A percentile compares a stretch with the other conserved stretches of the same genome.
phyloP scores from a whole-genome alignment of 2,113 vertebrate genomes.

The Phocoena phocoena region DNA sequence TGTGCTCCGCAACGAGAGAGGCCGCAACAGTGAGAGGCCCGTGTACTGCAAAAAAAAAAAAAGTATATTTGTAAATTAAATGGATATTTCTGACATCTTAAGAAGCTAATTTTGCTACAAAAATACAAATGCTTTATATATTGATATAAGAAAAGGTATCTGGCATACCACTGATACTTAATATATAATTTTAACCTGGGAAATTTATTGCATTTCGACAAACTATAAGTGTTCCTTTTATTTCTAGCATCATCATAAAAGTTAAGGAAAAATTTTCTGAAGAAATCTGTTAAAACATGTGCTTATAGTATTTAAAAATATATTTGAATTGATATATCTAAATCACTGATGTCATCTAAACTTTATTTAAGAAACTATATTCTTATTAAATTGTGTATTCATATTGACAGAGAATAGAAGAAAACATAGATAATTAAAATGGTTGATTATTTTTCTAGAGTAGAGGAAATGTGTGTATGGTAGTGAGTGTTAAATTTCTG shows the following conservation, averaged over 20 bases:
- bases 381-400: not conserved
- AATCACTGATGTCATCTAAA: not conserved
- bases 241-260: constrained; percentile 4
- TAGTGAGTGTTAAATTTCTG: not conserved
- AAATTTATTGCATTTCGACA: not conserved
- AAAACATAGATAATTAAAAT: not conserved
- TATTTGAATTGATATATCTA: not conserved
- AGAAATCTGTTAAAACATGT: not conserved
- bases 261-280: not conserved
- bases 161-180: not conserved
- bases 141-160: not conserved
- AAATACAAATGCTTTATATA: not conserved
- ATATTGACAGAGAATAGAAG: not conserved
- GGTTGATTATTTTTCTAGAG: not conserved
- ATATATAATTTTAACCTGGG: not conserved
- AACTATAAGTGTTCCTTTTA: not conserved
- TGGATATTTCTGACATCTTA: not conserved
- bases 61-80: not conserved
- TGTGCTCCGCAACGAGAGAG: too few relatives aligned
- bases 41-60: not conserved
- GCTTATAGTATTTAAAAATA: not conserved
- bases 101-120: not conserved
- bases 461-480: not conserved
- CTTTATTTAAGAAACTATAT: constrained; percentile 7
- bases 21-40: too few relatives aligned